Percentiles rank a stretch among this genome's conserved stretches.
Conservation (phyloP, 1,140 invertebrate genomes). For the Drosophila ficusphila region DNA sequence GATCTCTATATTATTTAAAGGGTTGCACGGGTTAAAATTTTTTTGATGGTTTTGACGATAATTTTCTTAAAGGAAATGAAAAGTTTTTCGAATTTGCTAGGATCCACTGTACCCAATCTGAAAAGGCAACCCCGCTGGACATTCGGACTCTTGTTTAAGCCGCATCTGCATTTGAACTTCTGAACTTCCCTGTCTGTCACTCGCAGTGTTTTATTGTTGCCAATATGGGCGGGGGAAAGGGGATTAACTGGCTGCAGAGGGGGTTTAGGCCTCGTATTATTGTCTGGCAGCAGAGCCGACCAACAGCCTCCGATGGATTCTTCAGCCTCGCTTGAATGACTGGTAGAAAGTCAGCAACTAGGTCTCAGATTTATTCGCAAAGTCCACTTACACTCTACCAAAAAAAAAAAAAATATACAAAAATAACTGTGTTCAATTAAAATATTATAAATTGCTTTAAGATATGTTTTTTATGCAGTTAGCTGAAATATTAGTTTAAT, state of each 20-base stretch:
- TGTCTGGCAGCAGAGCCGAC: constrained; percentile 7
- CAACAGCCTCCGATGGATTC: constrained; percentile 3
- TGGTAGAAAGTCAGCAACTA: constrained; percentile 18
- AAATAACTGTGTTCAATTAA: neutral
- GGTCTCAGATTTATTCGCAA: constrained; percentile 1
- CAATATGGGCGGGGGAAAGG: neutral
- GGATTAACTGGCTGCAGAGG: neutral
- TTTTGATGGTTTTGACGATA: too few relatives aligned
- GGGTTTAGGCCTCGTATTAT: constrained; percentile 38
- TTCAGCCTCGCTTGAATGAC: constrained; percentile 36
- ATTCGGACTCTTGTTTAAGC: constrained; percentile 20
- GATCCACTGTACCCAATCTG: neutral
- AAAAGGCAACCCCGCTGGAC: constrained; percentile 4
- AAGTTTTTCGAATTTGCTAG: neutral
- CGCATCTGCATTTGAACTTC: constrained; percentile 53
- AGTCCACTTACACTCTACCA: neutral
- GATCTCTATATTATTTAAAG: too few relatives aligned
- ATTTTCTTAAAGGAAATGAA: neutral
- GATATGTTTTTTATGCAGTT: too few relatives aligned
- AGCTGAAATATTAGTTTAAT: too few relatives aligned
- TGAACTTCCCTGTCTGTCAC: constrained; percentile 61
- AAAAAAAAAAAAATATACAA: neutral
- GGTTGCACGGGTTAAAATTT: too few relatives aligned
- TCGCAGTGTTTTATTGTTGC: constrained; percentile 56
- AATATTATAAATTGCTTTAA: neutral